A percentile compares a stretch with the other conserved stretches of the same genome.
Conservation (phyloP, 2,113 vertebrate genomes). For the Tretioscincus oriximinensis region DNA sequence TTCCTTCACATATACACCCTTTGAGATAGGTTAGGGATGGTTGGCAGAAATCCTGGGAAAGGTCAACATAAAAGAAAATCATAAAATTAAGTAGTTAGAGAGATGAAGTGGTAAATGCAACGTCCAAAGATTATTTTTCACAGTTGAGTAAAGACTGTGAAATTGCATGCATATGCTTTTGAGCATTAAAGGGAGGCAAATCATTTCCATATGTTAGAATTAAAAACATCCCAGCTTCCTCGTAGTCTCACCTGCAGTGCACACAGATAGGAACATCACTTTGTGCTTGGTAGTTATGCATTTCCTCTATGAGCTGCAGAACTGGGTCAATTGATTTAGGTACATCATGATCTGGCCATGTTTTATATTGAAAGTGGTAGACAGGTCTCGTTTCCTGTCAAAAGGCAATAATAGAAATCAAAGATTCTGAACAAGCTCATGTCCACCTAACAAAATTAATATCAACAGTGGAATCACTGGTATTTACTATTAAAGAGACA, state of each 20-base stretch:
- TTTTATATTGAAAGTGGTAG: conserved; percentile 91
- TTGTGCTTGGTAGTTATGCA: conserved; percentile 80
- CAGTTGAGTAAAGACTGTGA: background rate
- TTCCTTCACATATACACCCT: no score
- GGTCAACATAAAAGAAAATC: background rate
- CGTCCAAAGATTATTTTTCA: background rate
- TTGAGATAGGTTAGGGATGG: no score
- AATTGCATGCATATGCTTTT: background rate
- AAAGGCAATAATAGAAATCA: background rate
- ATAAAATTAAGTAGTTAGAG: background rate
- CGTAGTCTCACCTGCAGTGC: conserved; percentile 89
- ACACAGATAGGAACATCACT: conserved; percentile 86
- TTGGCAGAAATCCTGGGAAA: background rate
- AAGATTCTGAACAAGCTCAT: background rate
- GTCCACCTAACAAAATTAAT: background rate
- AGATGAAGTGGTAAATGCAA: background rate
- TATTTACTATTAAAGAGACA: background rate
- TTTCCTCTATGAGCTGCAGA: conserved; percentile 84
- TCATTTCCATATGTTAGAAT: background rate
- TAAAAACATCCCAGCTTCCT: background rate
- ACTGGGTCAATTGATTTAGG: conserved; percentile 88
- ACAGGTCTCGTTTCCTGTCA: conserved; percentile 76
- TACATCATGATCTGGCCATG: conserved; percentile 95
- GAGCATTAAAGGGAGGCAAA: background rate
- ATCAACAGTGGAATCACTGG: accelerated